Percentiles rank a stretch among this genome's conserved stretches.
Conservation (phyloP, 2,888 invertebrate genomes). For the Cinara cedri region DNA sequence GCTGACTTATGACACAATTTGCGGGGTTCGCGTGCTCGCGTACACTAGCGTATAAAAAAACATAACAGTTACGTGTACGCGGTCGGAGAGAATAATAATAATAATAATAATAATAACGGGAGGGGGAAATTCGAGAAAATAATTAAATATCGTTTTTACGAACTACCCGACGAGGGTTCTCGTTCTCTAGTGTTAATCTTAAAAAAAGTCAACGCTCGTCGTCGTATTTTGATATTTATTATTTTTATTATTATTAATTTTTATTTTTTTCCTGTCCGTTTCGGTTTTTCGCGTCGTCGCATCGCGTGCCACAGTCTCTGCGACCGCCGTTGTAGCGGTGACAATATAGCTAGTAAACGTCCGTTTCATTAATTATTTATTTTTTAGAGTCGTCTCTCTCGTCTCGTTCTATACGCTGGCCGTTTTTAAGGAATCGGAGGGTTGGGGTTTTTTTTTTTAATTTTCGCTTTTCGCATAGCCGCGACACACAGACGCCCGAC, state of each 20-base stretch:
- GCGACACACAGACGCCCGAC: slow-evolving; percentile 12
- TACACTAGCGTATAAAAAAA: too few species aligned
- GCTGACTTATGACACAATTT: too few species aligned
- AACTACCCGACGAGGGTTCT: slow-evolving; percentile 19
- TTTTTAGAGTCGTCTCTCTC: neutral
- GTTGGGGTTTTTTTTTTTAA: neutral
- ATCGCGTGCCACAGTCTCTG: neutral
- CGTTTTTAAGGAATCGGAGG: slow-evolving; percentile 1
- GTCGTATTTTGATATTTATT: too few species aligned
- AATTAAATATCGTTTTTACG: neutral
- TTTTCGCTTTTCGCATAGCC: neutral
- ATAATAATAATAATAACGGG: too few species aligned
- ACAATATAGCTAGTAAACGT: neutral
- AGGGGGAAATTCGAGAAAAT: neutral
- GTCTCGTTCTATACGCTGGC: neutral
- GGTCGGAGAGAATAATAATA: too few species aligned
- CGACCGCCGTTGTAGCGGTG: too few species aligned
- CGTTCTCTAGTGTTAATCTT: neutral
- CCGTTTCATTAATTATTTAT: slow-evolving; percentile 19
- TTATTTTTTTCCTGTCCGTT: neutral
- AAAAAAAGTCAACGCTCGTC: neutral
- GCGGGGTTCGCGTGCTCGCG: too few species aligned
- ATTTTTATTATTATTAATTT: too few species aligned
- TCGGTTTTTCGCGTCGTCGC: neutral
- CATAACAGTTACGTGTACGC: too few species aligned